Percentiles rank a stretch among this genome's conserved stretches.
Conservation (phyloP, 2,888 invertebrate genomes). For the Quadroppia sp. region DNA sequence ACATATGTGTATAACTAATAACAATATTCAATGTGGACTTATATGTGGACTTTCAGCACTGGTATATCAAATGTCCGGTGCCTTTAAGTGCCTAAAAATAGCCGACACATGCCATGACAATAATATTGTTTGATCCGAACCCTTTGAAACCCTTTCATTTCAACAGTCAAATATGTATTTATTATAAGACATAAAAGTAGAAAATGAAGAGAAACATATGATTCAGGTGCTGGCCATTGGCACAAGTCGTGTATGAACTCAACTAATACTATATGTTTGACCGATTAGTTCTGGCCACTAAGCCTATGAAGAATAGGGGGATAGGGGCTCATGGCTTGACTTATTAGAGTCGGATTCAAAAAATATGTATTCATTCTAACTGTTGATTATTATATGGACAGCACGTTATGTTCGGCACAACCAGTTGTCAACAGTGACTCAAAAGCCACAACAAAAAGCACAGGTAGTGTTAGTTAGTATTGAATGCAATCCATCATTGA, state of each 20-base stretch:
- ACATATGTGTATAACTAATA: slow-evolving; percentile 1
- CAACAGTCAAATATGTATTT: slow-evolving; percentile 2
- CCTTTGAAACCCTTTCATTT: too few species aligned
- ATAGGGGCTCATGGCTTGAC: not conserved
- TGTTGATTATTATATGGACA: too few species aligned
- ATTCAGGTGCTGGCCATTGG: too few species aligned
- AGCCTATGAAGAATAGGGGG: slow-evolving; percentile 4
- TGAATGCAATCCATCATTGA: not conserved
- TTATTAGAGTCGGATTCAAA: not conserved
- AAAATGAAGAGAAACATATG: too few species aligned
- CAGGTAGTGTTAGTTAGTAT: not conserved
- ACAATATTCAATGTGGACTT: not conserved
- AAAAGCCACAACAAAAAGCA: not conserved
- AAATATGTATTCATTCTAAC: not conserved
- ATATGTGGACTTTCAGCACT: not conserved
- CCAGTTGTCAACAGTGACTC: too few species aligned
- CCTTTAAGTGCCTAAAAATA: not conserved
- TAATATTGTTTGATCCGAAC: too few species aligned
- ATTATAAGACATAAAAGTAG: not conserved
- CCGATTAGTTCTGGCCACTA: slow-evolving; percentile 23
- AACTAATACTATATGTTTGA: not conserved
- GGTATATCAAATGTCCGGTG: slow-evolving; percentile 10
- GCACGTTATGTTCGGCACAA: too few species aligned
- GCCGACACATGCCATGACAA: too few species aligned
- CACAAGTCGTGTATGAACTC: too few species aligned